These are phyloP conservation scores for Lasioglossum calceatum DNA, from an alignment of 2,888 invertebrate species.

Conservation along the genomic window DNA sequence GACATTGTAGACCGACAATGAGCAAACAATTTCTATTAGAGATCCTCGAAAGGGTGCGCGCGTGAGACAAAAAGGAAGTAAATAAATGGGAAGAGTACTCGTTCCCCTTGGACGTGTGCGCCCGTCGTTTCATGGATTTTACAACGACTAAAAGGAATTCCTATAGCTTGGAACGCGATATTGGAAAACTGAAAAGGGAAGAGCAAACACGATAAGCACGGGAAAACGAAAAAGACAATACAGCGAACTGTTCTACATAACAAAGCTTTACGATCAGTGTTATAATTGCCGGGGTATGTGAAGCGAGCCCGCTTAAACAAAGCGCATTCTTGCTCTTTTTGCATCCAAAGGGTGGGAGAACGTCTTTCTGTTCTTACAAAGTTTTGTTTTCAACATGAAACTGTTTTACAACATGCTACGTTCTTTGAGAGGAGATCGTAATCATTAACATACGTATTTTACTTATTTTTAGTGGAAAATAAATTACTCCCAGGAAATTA, in stretches of 20 bases:
- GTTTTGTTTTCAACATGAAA: not conserved
- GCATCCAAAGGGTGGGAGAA: not conserved
- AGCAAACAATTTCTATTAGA: conserved; percentile 50
- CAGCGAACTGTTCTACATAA: conserved; percentile 25
- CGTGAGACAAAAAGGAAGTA: conserved; percentile 34
- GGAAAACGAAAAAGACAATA: conserved; percentile 20
- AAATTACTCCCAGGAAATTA: not conserved
- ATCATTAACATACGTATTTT: not conserved
- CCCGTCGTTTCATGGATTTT: conserved; percentile 35
- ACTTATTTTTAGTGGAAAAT: not conserved
- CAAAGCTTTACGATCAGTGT: conserved; percentile 5
- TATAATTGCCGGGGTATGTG: conserved; percentile 16
- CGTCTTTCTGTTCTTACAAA: not conserved
- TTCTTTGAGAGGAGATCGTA: not conserved
- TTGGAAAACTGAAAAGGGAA: conserved; percentile 51
- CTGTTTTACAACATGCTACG: not conserved
- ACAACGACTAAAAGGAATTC: conserved; percentile 57
- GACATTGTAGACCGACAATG: conserved; percentile 30
- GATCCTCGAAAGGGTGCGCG: conserved; percentile 12
- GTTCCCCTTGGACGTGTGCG: conserved; percentile 28
- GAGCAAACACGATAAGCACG: conserved; percentile 18
- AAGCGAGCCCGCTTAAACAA: not conserved
- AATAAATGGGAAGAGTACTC: conserved; percentile 41
- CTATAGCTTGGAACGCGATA: conserved; percentile 54
- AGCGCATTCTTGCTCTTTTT: not conserved